Percentiles rank a stretch among this genome's conserved stretches.
Conservation (phyloP, 2,888 invertebrate species). For the Nebria brevicollis region DNA sequence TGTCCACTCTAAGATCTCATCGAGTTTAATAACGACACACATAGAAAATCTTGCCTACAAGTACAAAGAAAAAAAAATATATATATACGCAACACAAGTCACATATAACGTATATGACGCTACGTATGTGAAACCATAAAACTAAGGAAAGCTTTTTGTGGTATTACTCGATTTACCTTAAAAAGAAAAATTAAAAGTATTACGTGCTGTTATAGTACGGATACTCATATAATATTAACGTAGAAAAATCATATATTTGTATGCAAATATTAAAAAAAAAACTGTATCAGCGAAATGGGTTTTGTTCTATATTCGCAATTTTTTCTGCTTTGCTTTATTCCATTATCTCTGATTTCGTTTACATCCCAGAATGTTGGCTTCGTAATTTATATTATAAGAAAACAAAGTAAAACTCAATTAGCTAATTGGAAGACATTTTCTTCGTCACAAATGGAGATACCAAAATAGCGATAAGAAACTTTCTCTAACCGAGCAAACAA, state of each 20-base stretch:
- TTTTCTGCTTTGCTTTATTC: not conserved
- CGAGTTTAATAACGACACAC: not conserved
- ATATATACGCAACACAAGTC: not conserved
- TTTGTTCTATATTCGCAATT: not conserved
- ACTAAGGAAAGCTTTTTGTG: not conserved
- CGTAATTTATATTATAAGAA: not conserved
- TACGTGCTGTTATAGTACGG: not conserved
- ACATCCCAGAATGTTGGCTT: not conserved
- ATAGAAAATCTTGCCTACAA: not conserved
- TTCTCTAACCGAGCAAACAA: not conserved
- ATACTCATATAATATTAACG: not conserved
- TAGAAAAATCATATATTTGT: not conserved
- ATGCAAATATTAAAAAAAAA: not conserved
- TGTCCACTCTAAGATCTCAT: conserved; percentile 3
- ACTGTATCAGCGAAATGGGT: no score
- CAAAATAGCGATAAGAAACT: not conserved
- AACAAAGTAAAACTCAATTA: not conserved
- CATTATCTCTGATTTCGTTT: not conserved
- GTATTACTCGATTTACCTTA: not conserved
- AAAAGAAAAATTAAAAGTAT: not conserved
- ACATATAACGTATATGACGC: not conserved
- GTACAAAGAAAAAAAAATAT: not conserved
- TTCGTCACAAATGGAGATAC: not conserved
- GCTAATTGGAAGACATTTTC: not conserved
- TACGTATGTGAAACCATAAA: not conserved